Evolutionary conservation across 2,113 vertebrate species (phyloP).

Genomic region (Nycticryphes semicollaris): DNA sequence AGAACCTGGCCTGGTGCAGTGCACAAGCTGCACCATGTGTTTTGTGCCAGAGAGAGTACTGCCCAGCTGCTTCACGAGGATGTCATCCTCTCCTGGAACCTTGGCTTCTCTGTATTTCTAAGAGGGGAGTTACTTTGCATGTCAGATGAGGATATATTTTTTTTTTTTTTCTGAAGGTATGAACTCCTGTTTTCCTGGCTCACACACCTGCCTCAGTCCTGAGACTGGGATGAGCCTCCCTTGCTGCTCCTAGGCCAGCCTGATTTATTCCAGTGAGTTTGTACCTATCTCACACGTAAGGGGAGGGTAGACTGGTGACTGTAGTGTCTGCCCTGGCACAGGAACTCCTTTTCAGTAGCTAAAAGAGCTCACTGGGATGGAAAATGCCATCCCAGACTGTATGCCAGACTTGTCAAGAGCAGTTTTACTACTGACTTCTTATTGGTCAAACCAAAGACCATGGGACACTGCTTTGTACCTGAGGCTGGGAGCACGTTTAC

Average conservation of each 20-base stretch:
- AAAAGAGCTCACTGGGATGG: neutral
- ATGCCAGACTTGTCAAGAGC: neutral
- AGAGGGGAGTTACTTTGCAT: neutral
- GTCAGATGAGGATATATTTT: neutral
- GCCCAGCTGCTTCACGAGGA: neutral
- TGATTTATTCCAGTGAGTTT: neutral
- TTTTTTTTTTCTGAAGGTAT: neutral
- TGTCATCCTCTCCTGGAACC: neutral
- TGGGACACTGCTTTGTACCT: neutral
- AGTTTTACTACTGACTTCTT: neutral
- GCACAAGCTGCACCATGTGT: neutral
- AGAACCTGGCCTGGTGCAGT: neutral
- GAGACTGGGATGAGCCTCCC: neutral
- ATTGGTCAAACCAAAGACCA: neutral
- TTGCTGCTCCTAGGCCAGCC: neutral
- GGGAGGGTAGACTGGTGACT: neutral
- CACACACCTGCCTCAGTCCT: neutral
- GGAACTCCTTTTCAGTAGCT: neutral
- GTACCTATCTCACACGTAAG: neutral
- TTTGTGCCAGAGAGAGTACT: rapidly evolving
- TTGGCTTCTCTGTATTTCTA: neutral
- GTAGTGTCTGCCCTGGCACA: neutral
- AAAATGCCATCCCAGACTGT: neutral
- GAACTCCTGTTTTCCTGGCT: neutral
- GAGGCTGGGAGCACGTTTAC: neutral